Evolutionary conservation across 2,113 vertebrate genomes (phyloP), one percentile per base, ranked within the genome.

Genomic region (Salvelinus alpinus): DNA sequence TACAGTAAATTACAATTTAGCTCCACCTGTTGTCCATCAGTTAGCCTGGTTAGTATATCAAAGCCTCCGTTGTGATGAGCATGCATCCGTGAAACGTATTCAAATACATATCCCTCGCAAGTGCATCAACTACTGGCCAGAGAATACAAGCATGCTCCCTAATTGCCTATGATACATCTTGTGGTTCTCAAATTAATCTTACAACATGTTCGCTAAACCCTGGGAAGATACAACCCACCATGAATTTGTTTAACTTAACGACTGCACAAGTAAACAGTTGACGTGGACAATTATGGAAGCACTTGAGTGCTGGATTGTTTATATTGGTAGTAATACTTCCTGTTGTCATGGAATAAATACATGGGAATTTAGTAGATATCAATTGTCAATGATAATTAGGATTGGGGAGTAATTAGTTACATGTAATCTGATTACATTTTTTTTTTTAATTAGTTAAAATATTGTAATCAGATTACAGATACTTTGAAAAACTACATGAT

Each of bases 191-290:
- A 8, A 47, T 62, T 27, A 59, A 44, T n/a, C 54, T 65, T 13
- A 14, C 14, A 27, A n/a, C 24, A 44, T 31, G 25, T 16, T 70
- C 44, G 67, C 24, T 20, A 29, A 9, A 44, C 72, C 47, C 62
- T 74, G 60, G 64, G 72, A 73, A 66, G 31, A 57, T 54, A 16
- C 51, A 54, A 54, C 64, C 22, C 70, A 64, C 64, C 51, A 47
- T 60, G 5, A 70, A 51, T 12, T 29, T 78, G 80, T 78, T 81
- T 74, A 78, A 24, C 48, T 81, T 54, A 65, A 31, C 7, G 31
- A 44, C 75, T 25, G 59, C 73, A 31, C 60, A 47, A 27, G 57
- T 81, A 77, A 81, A 81, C 75, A 77, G 51, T 62, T 69, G 57
- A 13, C 67, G 64, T 22, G 66, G 54, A 24, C 8, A 38, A 34